phyloP scores from a whole-genome alignment of 2,797 vertebrate species.

The Myotis vivesi region DNA sequence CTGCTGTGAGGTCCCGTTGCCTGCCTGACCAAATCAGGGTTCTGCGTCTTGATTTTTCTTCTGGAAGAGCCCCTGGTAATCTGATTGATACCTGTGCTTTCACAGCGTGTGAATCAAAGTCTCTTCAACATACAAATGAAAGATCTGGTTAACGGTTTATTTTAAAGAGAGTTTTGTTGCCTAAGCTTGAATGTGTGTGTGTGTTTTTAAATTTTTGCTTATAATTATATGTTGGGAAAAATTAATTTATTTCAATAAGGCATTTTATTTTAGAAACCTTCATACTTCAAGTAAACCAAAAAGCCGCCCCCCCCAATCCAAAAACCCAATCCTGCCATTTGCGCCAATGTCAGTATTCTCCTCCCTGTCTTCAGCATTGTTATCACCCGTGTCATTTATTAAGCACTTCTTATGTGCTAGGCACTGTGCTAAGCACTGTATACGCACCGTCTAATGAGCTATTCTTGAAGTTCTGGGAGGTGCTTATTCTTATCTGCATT shows the following conservation, averaged over 20 bases:
- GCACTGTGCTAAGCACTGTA: background rate
- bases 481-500: background rate
- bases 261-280: slow-evolving; percentile 26
- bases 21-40: background rate
- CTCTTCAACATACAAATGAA: background rate
- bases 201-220: background rate
- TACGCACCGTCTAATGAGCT: background rate
- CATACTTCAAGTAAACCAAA: background rate
- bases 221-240: background rate
- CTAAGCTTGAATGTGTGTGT: background rate
- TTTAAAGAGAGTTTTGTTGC: slow-evolving; percentile 46
- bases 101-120: background rate
- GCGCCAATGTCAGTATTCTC: background rate
- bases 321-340: background rate
- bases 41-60: slow-evolving; percentile 4
- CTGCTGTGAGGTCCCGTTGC: background rate
- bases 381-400: background rate
- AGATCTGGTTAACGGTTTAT: slow-evolving; percentile 42
- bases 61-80: background rate
- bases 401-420: background rate
- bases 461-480: background rate
- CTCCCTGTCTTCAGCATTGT: background rate
- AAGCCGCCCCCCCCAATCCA: too few species aligned
- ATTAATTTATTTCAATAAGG: background rate
- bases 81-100: background rate